Base-by-base conservation (phyloP, 2,113 vertebrate genomes). In the Odontesthes bonariensis region DNA sequence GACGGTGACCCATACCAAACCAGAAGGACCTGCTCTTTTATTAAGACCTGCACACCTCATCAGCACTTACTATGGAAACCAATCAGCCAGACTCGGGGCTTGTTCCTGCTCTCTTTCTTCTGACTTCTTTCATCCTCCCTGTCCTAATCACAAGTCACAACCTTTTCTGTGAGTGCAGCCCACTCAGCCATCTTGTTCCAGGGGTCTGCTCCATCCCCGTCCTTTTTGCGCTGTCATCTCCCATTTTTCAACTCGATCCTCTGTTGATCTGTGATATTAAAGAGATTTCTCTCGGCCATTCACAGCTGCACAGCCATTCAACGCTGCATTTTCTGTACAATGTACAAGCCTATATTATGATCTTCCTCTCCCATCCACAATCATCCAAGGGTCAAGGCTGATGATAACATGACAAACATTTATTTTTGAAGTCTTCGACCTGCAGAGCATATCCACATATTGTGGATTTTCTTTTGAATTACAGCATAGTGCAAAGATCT, bases 41-140 rank as follows among this genome's bases (percentile, higher is more conserved):
- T 86, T 76, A 71, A 73, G 74, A 77, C 77, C 72, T 35, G 62
- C 64, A 79, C 77, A 84, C 77, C 85, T 92, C 87, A 80, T 83
- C 89, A 91, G 83, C 83, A 52, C 90, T 94, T 92, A 59, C 93
- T 88, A 92, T 92, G 89, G 93, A 89, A 85, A 94, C 93, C 87
- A 86, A 88, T 91, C 89, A 91, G 76, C 68, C 83, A 56, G 84
- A 81, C 89, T 90, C 79, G 62, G 67, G 75, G 74, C 62, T 64
- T 40, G 8, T 83, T 62, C 81, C 67, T 40, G 32, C 64, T 61
- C 74, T 52, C 69, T 79, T 80, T 86, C 77, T 72, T 58, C 74
- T 75, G 73, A 69, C 68, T 88, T 66, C 79, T 82, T 86, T 90
- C 79, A 82, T 90, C 82, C 70, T 70, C 58, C 22, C 69, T 77